Percentiles rank a stretch among this genome's conserved stretches.
These are phyloP conservation scores for Agapornis canus DNA, from an alignment of 2,797 vertebrate genomes.

Conservation along the genomic window DNA sequence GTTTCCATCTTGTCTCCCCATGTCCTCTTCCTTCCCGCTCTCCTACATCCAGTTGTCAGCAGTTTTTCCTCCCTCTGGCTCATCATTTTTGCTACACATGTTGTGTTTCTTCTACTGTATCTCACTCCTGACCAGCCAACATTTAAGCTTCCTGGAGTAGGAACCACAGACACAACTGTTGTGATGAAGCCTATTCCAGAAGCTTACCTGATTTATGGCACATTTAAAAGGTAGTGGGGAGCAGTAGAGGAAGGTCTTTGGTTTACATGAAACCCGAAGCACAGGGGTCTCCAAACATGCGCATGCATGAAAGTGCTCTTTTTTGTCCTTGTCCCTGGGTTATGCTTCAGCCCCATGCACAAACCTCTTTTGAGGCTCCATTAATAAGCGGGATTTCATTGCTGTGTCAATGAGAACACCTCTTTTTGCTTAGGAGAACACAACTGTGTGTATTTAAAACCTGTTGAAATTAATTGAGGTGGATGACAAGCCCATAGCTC, in stretches of 20 bases:
- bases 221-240: neutral
- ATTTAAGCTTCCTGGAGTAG: neutral
- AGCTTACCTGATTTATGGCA: neutral
- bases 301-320: neutral
- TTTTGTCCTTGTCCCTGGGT: neutral
- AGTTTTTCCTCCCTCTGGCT: neutral
- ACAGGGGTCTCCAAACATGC: neutral
- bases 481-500: neutral
- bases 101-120: accelerated
- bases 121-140: neutral
- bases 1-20: neutral
- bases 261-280: neutral
- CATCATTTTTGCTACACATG: neutral
- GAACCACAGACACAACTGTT: neutral
- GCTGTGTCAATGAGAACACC: neutral
- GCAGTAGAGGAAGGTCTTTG: neutral
- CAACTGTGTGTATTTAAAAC: neutral
- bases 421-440: neutral
- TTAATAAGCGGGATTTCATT: neutral
- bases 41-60: neutral
- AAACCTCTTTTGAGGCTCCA: neutral
- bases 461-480: neutral
- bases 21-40: neutral
- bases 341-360: accelerated
- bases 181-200: neutral